Evolutionary conservation across 2,113 vertebrate genomes (phyloP), one percentile per base, ranked within the genome.

Genomic region (Mesocricetus auratus): DNA sequence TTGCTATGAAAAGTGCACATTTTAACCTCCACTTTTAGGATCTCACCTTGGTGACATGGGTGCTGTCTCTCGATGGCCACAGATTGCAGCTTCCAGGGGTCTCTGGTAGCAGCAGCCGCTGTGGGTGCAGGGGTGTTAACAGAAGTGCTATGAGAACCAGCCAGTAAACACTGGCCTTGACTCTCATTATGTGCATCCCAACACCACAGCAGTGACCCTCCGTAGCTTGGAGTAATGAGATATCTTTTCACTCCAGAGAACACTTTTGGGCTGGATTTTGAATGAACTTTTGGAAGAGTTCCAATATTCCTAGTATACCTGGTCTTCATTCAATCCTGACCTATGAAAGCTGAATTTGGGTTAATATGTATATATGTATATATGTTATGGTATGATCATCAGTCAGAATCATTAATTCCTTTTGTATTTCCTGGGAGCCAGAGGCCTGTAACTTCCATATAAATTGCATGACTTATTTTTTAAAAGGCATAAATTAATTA

Each of bases 341-440:
- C 47, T 68, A 50, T 16, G 24, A 83, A 97, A 86, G 29, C 68
- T 77, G 56, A 47, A 24, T 47, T 90, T 62, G 33, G 11, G 39
- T 75, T 60, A 62, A 73, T 53, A 4, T 16, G 4, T 36, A 22
- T 39, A 91, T 96, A 73, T 53, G 3, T 16, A 6, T 36, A 22
- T 39, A 91, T 96, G 58, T 58, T 53, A 66, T 60, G 29, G n/a
- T n/a, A n/a, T 29, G 39, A 1, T n/a, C 64, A 60, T 88, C 90
- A 66, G 77, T 78, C n/a, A 83, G 56, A 93, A 26, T 47, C 83
- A 87, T 45, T 94, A 50, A 78, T 88, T 77, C 45, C 68, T 1
- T 79, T 90, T 94, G 79, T n/a, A 71, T 86, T 94, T 58, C 19
- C 86, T 92, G n/a, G 94, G 87, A 90, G 42, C 33, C 74, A 95